Percentiles rank a stretch among this genome's conserved stretches.
phyloP scores from a whole-genome alignment of 2,888 invertebrate genomes.

The Drosophila gaucha region DNA sequence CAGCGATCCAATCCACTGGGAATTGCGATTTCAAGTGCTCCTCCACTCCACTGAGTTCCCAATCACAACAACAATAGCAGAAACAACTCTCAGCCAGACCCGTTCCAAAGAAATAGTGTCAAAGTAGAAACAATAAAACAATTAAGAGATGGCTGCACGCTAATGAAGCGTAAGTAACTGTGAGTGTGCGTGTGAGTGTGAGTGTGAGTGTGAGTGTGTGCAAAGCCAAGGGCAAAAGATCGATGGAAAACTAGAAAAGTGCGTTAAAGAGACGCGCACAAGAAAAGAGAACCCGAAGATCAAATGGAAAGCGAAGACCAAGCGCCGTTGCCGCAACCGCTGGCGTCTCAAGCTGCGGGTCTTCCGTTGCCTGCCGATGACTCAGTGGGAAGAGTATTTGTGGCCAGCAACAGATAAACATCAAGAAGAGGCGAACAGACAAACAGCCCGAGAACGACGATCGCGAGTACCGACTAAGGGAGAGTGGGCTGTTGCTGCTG shows the following conservation, averaged over 20 bases:
- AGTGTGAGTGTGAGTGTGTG: conserved; percentile 2
- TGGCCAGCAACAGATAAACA: conserved; percentile 33
- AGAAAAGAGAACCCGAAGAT: conserved; percentile 25
- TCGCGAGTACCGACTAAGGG: conserved; percentile 13
- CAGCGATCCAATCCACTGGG: conserved; percentile 33
- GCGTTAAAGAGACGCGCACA: conserved; percentile 14
- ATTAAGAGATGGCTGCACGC: conserved; percentile 53
- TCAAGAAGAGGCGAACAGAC: conserved; percentile 26
- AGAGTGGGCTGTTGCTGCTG: conserved; percentile 11
- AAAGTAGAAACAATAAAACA: conserved; percentile 60
- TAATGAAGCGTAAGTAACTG: conserved; percentile 56
- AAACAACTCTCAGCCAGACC: conserved; percentile 16
- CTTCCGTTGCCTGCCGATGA: conserved; percentile 58
- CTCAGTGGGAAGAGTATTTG: conserved; percentile 45
- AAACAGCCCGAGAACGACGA: conserved; percentile 13
- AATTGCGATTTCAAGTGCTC: conserved; percentile 37
- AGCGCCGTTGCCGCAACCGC: conserved; percentile 10
- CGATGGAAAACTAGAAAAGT: conserved; percentile 49
- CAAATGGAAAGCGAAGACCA: conserved; percentile 41
- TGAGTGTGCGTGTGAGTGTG: conserved; percentile 5
- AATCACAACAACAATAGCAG: conserved; percentile 8
- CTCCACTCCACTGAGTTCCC: conserved; percentile 14
- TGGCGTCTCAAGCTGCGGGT: conserved; percentile 51
- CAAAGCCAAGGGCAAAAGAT: conserved; percentile 54
- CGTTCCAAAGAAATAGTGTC: conserved; percentile 51